Percentiles rank a stretch among this genome's conserved stretches.
Evolutionary conservation across 2,797 vertebrate species (phyloP).

Genomic region (Craterocephalus amniculus): DNA sequence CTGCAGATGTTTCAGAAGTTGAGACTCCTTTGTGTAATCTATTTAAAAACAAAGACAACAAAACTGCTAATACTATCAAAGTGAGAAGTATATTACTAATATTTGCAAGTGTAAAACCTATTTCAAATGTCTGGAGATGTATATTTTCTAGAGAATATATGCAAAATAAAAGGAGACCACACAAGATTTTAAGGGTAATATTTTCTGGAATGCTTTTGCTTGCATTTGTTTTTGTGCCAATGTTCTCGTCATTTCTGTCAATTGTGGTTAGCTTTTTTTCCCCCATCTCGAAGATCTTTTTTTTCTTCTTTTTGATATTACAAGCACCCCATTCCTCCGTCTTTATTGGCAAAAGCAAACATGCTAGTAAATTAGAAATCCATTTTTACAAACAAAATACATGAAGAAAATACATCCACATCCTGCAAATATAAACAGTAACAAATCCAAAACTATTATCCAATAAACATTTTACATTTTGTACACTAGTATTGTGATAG

Average conservation of each 20-base stretch:
- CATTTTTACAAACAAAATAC: slow-evolving; percentile 92
- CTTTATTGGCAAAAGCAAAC: slow-evolving; percentile 99
- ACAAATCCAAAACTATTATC: slow-evolving; percentile 92
- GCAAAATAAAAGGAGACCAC: slow-evolving; percentile 67
- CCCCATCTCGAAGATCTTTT: slow-evolving; percentile 42
- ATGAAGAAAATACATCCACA: slow-evolving; percentile 98
- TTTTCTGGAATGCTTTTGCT: slow-evolving; percentile 91
- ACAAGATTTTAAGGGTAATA: slow-evolving; percentile 81
- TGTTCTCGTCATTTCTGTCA: slow-evolving; percentile 54
- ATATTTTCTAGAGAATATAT: not conserved
- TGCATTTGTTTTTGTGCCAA: slow-evolving; percentile 56
- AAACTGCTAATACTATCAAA: no score
- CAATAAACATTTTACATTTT: slow-evolving; percentile 90
- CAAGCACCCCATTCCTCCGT: slow-evolving; percentile 90
- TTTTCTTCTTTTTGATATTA: slow-evolving; percentile 36
- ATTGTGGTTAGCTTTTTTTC: slow-evolving; percentile 42
- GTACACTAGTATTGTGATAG: slow-evolving; percentile 79
- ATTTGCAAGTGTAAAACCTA: no score
- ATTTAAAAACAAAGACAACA: no score
- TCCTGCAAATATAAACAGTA: slow-evolving; percentile 99
- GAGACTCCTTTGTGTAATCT: no score
- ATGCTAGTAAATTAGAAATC: slow-evolving; percentile 98
- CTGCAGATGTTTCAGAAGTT: no score
- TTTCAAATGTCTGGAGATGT: not conserved
- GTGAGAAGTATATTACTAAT: not conserved